phyloP scores from a whole-genome alignment of 1,140 invertebrate genomes.

The Anagrus nilaparvatae region DNA sequence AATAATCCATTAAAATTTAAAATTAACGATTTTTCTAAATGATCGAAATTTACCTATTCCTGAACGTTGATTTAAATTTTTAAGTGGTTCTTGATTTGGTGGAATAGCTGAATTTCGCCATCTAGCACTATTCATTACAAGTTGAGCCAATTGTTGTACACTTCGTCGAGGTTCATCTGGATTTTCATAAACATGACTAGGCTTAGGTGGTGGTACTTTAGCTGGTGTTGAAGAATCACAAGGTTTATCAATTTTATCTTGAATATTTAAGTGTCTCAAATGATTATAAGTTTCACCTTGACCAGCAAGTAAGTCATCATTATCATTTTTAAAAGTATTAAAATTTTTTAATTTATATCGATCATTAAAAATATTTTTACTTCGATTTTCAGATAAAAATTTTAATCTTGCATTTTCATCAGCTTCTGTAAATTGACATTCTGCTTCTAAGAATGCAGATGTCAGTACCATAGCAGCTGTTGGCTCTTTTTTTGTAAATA shows the following conservation, averaged over 20 bases:
- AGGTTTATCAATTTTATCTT: constrained; percentile 20
- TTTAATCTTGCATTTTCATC: constrained; percentile 21
- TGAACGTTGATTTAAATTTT: constrained; percentile 2
- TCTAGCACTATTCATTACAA: constrained; percentile 37
- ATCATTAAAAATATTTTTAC: constrained; percentile 8
- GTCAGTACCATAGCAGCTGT: constrained; percentile 31
- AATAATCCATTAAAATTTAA: too few relatives aligned
- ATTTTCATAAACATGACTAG: constrained; percentile 7
- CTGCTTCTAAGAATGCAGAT: constrained; percentile 31
- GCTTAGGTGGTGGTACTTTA: constrained; percentile 16
- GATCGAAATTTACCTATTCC: constrained; percentile 9
- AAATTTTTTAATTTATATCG: constrained; percentile 1
- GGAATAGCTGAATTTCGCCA: constrained; percentile 27
- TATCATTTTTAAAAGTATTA: constrained; percentile 1
- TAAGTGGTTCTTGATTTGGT: too few relatives aligned
- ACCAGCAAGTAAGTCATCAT: constrained; percentile 26
- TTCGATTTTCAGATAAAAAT: constrained; percentile 11
- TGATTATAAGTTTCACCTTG: constrained; percentile 32
- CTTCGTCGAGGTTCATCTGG: constrained; percentile 24
- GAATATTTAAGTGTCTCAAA: constrained; percentile 22
- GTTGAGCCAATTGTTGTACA: constrained; percentile 34
- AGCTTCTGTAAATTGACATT: constrained; percentile 23
- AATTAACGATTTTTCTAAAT: too few relatives aligned
- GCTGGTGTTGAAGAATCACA: constrained; percentile 34
- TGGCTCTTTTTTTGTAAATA: constrained; percentile 27